Evolutionary conservation across 1,140 invertebrate species (phyloP), one percentile per base, ranked within the genome.

Genomic region (Nasonia longicornis): DNA sequence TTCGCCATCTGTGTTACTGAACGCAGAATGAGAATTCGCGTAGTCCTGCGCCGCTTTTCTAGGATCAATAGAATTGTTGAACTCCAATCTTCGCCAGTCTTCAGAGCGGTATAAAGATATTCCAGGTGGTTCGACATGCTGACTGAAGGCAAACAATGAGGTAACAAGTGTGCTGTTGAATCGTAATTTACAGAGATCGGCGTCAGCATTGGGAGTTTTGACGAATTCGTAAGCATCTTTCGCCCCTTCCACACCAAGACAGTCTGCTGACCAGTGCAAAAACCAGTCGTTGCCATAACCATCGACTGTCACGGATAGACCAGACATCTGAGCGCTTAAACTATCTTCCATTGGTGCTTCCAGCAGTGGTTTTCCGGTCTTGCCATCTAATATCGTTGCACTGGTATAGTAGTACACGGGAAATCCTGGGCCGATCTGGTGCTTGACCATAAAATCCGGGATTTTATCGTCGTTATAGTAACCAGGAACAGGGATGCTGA

Each of bases 381-480:
- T 90, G 29, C 96, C 95, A 88, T 95, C 93, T 11, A 96, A 85
- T 38, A 96, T 92, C 7, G 93, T 94, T 7, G 94, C 93, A 87
- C 93, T 83, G 8, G 95, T 95, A 84, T 95, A 94, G 88, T 95
- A 96, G 87, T 96, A 96, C 0, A 94, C 90, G 2, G 95, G 95
- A 88, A 94, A 96, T 11, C 93, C 95, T 1, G 94, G 93, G 1
- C 95, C 95, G 81, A 93, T 92, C 85, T 95, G 93, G 86, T 95
- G 96, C 85, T 96, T 95, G 0, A 97, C 92, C 89, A 97, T 92
- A 84, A 97, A 96, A 86, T 97, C 96, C 0, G 96, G 96, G n/a
- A 95, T 89, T 80, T 94, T 91, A 87, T 97, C 96, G 83, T 94
- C 92, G 87, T 97, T 95, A 84, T 95, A 97, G 88, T 94, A 96